phyloP scores from a whole-genome alignment of 2,888 invertebrate species.

The Bimastos eiseni region DNA sequence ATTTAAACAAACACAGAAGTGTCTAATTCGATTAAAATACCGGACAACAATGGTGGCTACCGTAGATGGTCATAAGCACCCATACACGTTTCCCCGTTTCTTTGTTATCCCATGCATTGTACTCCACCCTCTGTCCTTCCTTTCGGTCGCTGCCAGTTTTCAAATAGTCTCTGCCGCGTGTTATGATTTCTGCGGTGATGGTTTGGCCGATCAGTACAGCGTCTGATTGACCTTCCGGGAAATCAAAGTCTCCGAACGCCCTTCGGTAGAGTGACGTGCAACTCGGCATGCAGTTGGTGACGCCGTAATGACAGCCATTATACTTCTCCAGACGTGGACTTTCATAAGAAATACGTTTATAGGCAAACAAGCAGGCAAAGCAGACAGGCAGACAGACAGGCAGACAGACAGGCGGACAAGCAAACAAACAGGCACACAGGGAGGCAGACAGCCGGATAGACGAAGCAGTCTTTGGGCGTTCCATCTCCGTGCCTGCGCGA shows the following conservation, averaged over 20 bases:
- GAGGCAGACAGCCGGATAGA: not conserved
- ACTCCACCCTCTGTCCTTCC: not conserved
- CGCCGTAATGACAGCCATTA: not conserved
- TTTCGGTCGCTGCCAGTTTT: not conserved
- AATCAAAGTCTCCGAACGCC: not conserved
- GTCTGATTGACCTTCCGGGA: not conserved
- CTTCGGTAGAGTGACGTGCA: not conserved
- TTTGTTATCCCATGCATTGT: too few relatives aligned
- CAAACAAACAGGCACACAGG: not conserved
- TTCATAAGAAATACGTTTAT: not conserved
- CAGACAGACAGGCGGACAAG: not conserved
- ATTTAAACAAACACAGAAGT: too few relatives aligned
- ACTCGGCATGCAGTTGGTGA: constrained; percentile 1
- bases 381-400: not conserved
- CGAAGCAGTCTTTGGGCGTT: not conserved
- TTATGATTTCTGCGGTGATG: not conserved
- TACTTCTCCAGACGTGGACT: not conserved
- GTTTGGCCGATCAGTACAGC: not conserved
- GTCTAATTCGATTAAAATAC: not conserved
- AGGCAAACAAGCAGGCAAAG: not conserved
- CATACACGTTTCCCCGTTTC: too few relatives aligned
- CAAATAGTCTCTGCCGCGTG: not conserved
- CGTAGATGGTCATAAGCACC: not conserved
- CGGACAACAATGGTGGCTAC: not conserved
- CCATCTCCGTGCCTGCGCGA: too few relatives aligned